phyloP scores from a whole-genome alignment of 2,113 vertebrate species.

The human (Homo sapiens) region GRCh38 chr4:147843001-147843500 shows the following conservation, averaged over 20 bases:
- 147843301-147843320: accelerated
- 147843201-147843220: not conserved
- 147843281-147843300: not conserved
- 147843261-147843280: not conserved
- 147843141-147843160: not conserved
- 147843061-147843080: not conserved
- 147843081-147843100: not conserved
- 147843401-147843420: not conserved
- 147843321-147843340: not conserved
- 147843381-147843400: not conserved
- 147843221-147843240: not conserved
- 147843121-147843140: not conserved
- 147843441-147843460: not conserved
- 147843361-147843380: not conserved
- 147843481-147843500: not conserved
- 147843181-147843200: not conserved
- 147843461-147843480: not conserved
- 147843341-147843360: not conserved
- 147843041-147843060: not conserved
- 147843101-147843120: not conserved
- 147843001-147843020: not conserved
- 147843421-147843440: not conserved
- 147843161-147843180: not conserved
- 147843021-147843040: not conserved
- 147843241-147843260: not conserved